Conservation (phyloP, 2,797 vertebrate genomes). For the Tolypeutes matacus region DNA sequence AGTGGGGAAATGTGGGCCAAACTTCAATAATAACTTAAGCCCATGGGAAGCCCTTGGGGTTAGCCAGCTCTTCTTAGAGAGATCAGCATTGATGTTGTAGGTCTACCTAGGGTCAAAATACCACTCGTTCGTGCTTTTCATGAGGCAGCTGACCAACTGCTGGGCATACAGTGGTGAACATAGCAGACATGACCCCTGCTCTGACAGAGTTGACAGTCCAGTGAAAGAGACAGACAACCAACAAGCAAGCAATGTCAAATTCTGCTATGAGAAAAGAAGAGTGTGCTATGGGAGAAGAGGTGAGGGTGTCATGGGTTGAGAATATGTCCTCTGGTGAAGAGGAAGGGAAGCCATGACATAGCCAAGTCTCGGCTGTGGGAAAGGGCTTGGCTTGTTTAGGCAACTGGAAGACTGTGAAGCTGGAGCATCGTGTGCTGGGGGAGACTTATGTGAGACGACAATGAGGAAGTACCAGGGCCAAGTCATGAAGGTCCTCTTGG, state of each 20-base stretch:
- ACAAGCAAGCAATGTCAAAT: constrained; percentile 14
- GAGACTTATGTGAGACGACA: not conserved
- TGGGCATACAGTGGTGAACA: not conserved
- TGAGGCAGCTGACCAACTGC: not conserved
- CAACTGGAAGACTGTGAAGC: not conserved
- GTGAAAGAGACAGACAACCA: not conserved
- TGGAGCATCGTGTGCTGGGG: not conserved
- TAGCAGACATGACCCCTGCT: not conserved
- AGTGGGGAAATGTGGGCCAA: not conserved
- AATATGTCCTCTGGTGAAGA: constrained; percentile 6
- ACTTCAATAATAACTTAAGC: constrained; percentile 7
- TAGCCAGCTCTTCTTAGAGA: not conserved
- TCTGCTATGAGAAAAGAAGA: not conserved
- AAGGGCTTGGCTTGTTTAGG: not conserved
- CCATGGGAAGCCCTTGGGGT: not conserved
- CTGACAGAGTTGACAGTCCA: constrained; percentile 13
- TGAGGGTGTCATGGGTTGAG: not conserved
- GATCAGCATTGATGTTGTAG: not conserved
- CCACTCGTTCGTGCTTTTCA: not conserved
- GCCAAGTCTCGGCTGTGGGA: not conserved
- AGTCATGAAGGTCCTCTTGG: not conserved
- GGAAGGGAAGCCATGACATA: not conserved
- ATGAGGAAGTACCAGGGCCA: not conserved
- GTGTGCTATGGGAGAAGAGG: not conserved
- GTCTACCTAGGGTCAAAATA: not conserved